Evolutionary conservation across 2,888 invertebrate genomes (phyloP).

Genomic region (Dexiosoma caninum): DNA sequence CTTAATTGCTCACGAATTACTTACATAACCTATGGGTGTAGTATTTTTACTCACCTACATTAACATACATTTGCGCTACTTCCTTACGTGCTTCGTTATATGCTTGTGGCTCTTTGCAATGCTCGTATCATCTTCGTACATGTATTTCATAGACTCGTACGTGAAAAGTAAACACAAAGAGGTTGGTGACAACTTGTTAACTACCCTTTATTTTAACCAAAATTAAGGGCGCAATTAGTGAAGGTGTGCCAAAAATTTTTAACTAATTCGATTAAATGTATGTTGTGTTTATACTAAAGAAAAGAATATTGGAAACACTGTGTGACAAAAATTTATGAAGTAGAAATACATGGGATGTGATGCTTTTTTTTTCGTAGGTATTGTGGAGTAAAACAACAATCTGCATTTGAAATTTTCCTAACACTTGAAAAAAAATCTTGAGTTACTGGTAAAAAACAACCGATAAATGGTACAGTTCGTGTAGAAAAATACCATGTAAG

Average conservation of each 20-base stretch:
- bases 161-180: neutral
- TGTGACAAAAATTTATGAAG: too few species aligned
- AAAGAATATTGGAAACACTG: too few species aligned
- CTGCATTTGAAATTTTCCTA: too few species aligned
- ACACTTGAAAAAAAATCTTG: too few species aligned
- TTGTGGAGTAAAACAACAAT: too few species aligned
- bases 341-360: too few species aligned
- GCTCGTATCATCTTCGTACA: neutral
- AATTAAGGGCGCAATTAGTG: constrained; percentile 20
- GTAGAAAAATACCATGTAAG: too few species aligned
- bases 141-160: neutral
- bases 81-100: constrained; percentile 7
- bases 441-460: too few species aligned
- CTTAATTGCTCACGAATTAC: constrained; percentile 48
- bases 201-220: constrained; percentile 5
- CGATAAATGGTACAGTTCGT: too few species aligned
- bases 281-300: neutral
- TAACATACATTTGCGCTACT: neutral
- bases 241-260: constrained; percentile 31
- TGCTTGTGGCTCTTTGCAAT: constrained; percentile 11
- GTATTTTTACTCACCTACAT: neutral
- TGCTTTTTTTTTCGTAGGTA: too few species aligned
- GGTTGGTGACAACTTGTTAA: constrained; percentile 25
- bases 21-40: neutral
- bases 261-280: neutral